Evolutionary conservation across 2,797 vertebrate genomes (phyloP).

Genomic region (Eulemur rubriventer): DNA sequence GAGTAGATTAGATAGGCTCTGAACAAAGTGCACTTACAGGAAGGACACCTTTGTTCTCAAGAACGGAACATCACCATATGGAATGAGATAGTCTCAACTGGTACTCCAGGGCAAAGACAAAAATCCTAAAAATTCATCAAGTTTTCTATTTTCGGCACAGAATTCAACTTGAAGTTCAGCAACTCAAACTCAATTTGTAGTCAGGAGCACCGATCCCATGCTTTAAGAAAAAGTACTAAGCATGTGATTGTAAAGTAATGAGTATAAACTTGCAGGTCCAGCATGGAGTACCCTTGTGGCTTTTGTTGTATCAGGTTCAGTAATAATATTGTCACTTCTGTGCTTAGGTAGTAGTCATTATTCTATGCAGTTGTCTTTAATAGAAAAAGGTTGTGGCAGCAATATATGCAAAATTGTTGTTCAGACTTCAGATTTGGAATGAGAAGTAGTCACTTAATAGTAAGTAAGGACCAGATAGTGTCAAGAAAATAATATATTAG

Average conservation of each 20-base stretch:
- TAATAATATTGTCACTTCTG: not conserved
- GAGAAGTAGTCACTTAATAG: not conserved
- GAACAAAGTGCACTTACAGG: not conserved
- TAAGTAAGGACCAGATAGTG: not conserved
- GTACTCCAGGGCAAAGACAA: not conserved
- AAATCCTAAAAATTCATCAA: not conserved
- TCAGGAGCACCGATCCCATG: accelerated
- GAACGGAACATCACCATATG: not conserved
- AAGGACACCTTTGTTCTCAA: not conserved
- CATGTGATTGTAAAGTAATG: not conserved
- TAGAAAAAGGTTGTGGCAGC: not conserved
- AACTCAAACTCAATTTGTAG: not conserved
- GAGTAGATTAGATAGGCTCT: not conserved
- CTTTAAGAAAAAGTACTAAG: not conserved
- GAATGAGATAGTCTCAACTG: not conserved
- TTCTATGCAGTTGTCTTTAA: not conserved
- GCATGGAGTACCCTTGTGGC: accelerated
- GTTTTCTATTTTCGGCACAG: not conserved
- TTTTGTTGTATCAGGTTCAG: not conserved
- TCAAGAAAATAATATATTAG: not conserved
- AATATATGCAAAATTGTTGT: not conserved
- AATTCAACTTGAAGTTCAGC: not conserved
- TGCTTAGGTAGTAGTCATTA: not conserved
- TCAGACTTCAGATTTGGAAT: not conserved
- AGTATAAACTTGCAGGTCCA: not conserved